These are phyloP conservation scores for Yponomeuta cagnagella DNA, from an alignment of 2,888 invertebrate genomes.

Conservation along the genomic window DNA sequence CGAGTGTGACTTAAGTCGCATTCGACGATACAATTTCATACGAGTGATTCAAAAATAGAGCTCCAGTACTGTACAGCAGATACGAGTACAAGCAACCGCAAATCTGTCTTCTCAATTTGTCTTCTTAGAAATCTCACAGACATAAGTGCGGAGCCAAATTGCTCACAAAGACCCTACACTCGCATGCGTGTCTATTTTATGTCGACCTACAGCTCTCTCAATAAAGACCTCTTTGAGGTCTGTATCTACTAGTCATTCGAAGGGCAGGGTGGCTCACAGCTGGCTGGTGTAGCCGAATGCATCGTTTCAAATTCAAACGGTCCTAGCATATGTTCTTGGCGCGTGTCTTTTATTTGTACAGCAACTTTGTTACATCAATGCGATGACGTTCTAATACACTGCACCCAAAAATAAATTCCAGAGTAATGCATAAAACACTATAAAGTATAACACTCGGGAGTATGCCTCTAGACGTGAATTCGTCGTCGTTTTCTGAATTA, in stretches of 20 bases:
- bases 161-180: not conserved
- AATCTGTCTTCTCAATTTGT: no score
- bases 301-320: constrained; percentile 14
- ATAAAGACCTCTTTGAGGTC: not conserved
- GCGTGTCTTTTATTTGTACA: constrained; percentile 5
- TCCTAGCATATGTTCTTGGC: constrained; percentile 7
- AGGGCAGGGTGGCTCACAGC: not conserved
- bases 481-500: no score
- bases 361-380: constrained; percentile 10
- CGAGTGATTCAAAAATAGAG: no score
- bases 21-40: no score
- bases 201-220: not conserved
- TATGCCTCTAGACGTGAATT: no score
- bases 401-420: not conserved
- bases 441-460: no score
- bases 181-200: not conserved
- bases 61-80: no score
- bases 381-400: not conserved
- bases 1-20: no score
- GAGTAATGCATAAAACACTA: not conserved
- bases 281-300: not conserved
- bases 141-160: no score
- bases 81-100: no score
- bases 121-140: no score
- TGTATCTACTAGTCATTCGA: not conserved